phyloP scores from a whole-genome alignment of 2,888 invertebrate genomes.

The Machimus rusticus region DNA sequence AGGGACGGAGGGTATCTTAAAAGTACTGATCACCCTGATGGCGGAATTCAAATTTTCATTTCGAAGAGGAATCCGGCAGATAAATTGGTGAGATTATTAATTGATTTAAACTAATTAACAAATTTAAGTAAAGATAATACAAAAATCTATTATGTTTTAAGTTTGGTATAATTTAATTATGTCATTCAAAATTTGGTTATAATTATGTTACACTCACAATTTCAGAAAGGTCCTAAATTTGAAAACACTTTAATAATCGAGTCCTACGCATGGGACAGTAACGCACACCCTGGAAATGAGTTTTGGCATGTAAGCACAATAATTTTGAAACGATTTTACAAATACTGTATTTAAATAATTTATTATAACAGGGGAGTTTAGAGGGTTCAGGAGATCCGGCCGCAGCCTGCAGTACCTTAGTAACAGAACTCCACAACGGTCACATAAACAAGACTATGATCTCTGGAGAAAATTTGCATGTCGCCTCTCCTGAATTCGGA shows the following conservation, averaged over 20 bases:
- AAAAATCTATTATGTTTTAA: no score
- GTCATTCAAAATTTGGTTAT: no score
- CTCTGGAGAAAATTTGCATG: conserved; percentile 65
- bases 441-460: conserved; percentile 65
- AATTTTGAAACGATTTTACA: background rate
- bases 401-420: conserved; percentile 68
- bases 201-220: no score
- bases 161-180: no score
- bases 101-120: background rate
- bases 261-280: conserved; percentile 78
- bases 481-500: conserved; percentile 61
- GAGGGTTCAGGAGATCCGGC: conserved; percentile 66
- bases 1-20: conserved; percentile 61
- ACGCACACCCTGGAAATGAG: conserved; percentile 77
- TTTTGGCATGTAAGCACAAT: conserved; percentile 68
- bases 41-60: conserved; percentile 66
- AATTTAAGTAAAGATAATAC: no score
- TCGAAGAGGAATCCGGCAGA: conserved; percentile 68
- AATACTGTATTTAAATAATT: background rate
- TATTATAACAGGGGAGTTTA: conserved; percentile 44
- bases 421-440: conserved; percentile 68
- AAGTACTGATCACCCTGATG: conserved; percentile 54
- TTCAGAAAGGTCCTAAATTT: no score
- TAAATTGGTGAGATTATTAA: conserved; percentile 58
- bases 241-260: conserved; percentile 64